Percentiles rank a stretch among this genome's conserved stretches.
Evolutionary conservation across 2,888 invertebrate genomes (phyloP).

Genomic region (Gymnoscelis rufifasciata): DNA sequence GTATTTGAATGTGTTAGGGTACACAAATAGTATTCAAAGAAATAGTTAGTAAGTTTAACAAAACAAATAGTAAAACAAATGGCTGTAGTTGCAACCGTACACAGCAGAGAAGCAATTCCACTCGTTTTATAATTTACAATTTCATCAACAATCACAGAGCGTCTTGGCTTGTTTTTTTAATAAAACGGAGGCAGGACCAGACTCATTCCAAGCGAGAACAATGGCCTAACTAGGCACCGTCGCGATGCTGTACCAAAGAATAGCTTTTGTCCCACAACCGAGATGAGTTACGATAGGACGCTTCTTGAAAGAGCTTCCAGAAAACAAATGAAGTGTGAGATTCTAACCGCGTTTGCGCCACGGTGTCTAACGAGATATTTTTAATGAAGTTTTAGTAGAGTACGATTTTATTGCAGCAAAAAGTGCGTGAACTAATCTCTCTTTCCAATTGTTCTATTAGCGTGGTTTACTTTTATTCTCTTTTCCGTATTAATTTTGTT

Average conservation of each 20-base stretch:
- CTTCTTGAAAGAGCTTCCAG: slow-evolving; percentile 35
- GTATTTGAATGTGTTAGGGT: too few relatives aligned
- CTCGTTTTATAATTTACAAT: slow-evolving; percentile 17
- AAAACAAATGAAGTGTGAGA: slow-evolving; percentile 31
- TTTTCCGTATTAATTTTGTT: too few relatives aligned
- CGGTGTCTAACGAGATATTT: not conserved
- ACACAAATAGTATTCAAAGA: too few relatives aligned
- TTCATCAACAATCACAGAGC: slow-evolving; percentile 13
- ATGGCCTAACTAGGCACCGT: slow-evolving; percentile 56
- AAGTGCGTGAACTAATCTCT: too few relatives aligned
- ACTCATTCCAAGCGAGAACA: slow-evolving; percentile 50
- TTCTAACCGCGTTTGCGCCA: slow-evolving; percentile 25
- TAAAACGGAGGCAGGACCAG: slow-evolving; percentile 39
- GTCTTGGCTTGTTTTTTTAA: slow-evolving; percentile 35
- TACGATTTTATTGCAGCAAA: not conserved
- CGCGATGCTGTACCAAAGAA: slow-evolving; percentile 57
- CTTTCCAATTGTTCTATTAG: too few relatives aligned
- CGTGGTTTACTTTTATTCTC: too few relatives aligned
- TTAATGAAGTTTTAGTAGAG: not conserved
- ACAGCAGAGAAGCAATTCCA: slow-evolving; percentile 4
- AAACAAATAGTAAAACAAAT: too few relatives aligned
- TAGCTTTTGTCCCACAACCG: slow-evolving; percentile 50
- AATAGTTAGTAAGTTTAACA: too few relatives aligned
- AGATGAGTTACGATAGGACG: slow-evolving; percentile 47
- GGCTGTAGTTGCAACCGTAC: not conserved